A percentile compares a stretch with the other conserved stretches of the same genome.
Evolutionary conservation across 2,888 invertebrate genomes (phyloP).

Genomic region (Elaeidobius kamerunicus): DNA sequence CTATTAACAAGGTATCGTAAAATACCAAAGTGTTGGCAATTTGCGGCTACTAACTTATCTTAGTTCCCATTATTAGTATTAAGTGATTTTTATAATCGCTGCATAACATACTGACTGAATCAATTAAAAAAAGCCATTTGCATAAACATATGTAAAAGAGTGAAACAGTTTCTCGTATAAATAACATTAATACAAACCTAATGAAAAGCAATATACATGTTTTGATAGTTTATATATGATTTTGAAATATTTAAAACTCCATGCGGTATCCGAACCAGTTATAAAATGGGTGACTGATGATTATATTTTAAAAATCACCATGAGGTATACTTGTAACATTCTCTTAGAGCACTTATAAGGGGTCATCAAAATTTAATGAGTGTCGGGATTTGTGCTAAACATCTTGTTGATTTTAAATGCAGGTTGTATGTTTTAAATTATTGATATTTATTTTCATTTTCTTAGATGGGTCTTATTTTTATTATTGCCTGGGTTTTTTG

Average conservation of each 20-base stretch:
- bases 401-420: no score
- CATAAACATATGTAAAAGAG: slow-evolving; percentile 9
- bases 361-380: not conserved
- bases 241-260: slow-evolving; percentile 9
- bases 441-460: no score
- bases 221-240: slow-evolving; percentile 14
- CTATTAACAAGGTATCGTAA: no score
- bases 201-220: slow-evolving; percentile 19
- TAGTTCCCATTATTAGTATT: no score
- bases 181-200: slow-evolving; percentile 9
- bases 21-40: no score
- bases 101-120: not conserved
- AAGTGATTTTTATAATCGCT: not conserved
- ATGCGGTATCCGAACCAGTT: slow-evolving; percentile 20
- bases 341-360: not conserved
- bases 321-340: slow-evolving; percentile 1
- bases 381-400: no score
- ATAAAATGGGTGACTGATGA: slow-evolving; percentile 9
- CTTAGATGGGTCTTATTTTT: no score
- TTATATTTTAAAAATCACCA: slow-evolving; percentile 15
- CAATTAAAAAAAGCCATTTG: slow-evolving; percentile 7
- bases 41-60: no score
- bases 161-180: slow-evolving; percentile 9
- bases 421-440: no score
- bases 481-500: no score